Conservation (phyloP, 1,140 invertebrate genomes). For the Ylistrum balloti region DNA sequence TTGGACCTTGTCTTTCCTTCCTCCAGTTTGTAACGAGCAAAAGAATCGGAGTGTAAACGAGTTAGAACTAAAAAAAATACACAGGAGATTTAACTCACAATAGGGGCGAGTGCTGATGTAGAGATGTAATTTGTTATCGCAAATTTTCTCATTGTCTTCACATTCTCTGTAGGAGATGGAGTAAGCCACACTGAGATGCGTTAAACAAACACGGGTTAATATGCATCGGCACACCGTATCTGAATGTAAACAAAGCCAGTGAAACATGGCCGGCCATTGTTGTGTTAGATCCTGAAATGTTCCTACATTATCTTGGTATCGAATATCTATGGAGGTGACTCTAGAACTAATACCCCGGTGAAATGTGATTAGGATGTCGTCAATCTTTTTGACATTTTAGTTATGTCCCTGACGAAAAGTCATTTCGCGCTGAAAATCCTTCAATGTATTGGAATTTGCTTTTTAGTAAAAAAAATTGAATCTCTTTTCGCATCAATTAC, state of each 20-base stretch:
- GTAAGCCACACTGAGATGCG: background rate
- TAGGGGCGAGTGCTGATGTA: background rate
- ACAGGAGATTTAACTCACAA: background rate
- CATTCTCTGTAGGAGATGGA: background rate
- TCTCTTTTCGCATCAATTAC: background rate
- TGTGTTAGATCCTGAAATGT: background rate
- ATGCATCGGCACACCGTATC: background rate
- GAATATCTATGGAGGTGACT: too few relatives aligned
- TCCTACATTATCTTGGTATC: too few relatives aligned
- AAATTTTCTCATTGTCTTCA: constrained; percentile 27
- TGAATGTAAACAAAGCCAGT: background rate
- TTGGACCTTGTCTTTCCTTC: background rate
- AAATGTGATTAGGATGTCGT: background rate
- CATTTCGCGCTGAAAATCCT: too few relatives aligned
- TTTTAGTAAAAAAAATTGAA: too few relatives aligned
- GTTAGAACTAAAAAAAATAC: background rate
- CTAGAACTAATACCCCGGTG: background rate
- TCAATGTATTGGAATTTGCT: too few relatives aligned
- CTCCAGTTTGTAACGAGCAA: background rate
- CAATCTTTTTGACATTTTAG: background rate
- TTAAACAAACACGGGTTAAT: constrained; percentile 6
- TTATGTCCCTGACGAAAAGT: too few relatives aligned
- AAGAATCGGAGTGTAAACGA: background rate
- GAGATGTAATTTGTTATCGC: background rate
- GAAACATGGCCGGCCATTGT: background rate